Base-by-base conservation (phyloP, 1,140 invertebrate genomes). In the Tribolium madens region DNA sequence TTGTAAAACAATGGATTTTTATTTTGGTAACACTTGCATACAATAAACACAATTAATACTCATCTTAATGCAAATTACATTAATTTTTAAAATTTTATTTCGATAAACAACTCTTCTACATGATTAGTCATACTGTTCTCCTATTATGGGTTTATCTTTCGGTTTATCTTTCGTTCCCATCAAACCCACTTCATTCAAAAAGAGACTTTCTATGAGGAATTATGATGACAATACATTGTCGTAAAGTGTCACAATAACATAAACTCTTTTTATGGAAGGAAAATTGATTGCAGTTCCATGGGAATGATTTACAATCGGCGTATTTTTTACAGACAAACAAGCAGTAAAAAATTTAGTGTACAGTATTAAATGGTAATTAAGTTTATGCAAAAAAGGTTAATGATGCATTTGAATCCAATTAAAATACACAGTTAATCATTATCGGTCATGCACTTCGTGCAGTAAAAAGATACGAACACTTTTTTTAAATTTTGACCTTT, bases 1-100 rank as follows among this genome's bases (percentile, higher is more conserved):
- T 57, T 18, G 52, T 26, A 57, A 57, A 57, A 57, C 52, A 57
- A 57, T 57, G 17, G 52, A 7, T 17, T 26, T 57, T 57, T 57
- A 9, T 9, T 12, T n/a, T 12, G 52, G 14, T 17, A 14, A 57
- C 4, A 50, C 12, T 50, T 14, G 15, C 15, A 50, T 50, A 15
- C 48, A 50, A 14, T 50, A 50, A 50, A 50, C 15, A 17, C 48
- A 7, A 14, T 50, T 15, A 14, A 5, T 7, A n/a, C 12, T 50
- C 48, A 14, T 50, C 15, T 50, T 7, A 42, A 7, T 42, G 36
- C 9, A 42, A 42, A 42, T 42, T 42, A 42, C 7, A n/a, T 42
- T 42, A 9, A 42, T n/a, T 26, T n/a, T 42, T 42, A 42, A 42
- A 42, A 42, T 9, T 10, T 42, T 42, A 42, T 42, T 42, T 42